Conservation (phyloP, 2,797 vertebrate genomes). For the Dendrocincla fuliginosa region DNA sequence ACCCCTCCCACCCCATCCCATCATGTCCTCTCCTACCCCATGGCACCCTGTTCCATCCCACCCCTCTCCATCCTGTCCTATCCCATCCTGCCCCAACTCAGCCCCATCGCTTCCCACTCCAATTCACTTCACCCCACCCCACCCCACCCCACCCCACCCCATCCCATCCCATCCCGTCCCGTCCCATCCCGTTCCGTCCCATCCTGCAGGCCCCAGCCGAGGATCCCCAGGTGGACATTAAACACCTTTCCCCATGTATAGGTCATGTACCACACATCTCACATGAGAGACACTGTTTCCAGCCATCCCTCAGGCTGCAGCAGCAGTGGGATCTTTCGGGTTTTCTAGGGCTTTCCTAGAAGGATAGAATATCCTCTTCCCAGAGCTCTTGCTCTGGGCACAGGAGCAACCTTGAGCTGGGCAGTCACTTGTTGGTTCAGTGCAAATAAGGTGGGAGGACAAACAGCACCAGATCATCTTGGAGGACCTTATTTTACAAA, state of each 20-base stretch:
- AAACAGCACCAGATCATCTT: neutral
- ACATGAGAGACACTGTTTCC: rapidly evolving
- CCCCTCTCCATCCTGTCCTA: no score
- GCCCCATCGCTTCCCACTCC: no score
- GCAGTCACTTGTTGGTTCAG: neutral
- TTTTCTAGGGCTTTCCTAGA: neutral
- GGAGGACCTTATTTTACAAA: neutral
- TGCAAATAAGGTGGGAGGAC: neutral
- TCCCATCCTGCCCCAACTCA: no score
- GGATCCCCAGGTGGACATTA: neutral
- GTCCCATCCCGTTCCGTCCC: neutral
- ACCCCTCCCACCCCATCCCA: neutral
- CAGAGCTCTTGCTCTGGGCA: neutral
- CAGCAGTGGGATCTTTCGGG: neutral
- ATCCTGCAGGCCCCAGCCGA: rapidly evolving
- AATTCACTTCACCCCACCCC: no score
- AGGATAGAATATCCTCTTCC: neutral
- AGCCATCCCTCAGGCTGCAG: neutral
- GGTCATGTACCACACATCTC: rapidly evolving
- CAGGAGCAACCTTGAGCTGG: neutral
- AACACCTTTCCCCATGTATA: rapidly evolving
- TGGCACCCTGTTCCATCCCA: neutral
- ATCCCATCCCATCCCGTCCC: neutral
- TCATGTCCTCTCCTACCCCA: no score
- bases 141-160: no score